These are phyloP conservation scores for Rhingia campestris DNA, from an alignment of 2,888 invertebrate species.

Conservation along the genomic window DNA sequence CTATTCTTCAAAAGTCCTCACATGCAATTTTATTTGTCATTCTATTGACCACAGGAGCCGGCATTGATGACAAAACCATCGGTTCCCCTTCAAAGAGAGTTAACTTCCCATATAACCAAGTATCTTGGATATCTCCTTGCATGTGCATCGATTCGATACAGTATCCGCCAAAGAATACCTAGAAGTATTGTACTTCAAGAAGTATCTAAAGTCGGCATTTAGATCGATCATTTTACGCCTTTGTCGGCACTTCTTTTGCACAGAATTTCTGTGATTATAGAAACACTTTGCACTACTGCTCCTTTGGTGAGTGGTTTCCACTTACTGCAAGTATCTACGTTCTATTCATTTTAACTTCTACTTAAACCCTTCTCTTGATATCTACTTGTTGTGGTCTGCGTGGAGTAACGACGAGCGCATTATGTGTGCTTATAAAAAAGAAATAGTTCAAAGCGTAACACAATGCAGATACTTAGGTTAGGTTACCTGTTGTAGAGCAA, in stretches of 20 bases:
- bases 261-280: constrained; percentile 22
- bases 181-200: constrained; percentile 24
- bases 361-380: constrained; percentile 33
- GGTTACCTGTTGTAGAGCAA: constrained; percentile 16
- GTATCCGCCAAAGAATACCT: constrained; percentile 16
- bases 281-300: constrained; percentile 43
- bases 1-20: background rate
- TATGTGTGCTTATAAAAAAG: constrained; percentile 16
- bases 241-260: constrained; percentile 41
- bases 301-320: constrained; percentile 25
- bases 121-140: too few relatives aligned
- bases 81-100: background rate
- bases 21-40: constrained; percentile 12
- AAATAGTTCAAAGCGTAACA: constrained; percentile 25
- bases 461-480: constrained; percentile 37
- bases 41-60: constrained; percentile 39
- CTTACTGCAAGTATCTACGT: constrained; percentile 6
- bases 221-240: constrained; percentile 54
- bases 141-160: too few relatives aligned
- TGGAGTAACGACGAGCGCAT: background rate
- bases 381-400: constrained; percentile 46
- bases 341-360: constrained; percentile 20
- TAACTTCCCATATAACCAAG: background rate
- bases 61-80: constrained; percentile 11
- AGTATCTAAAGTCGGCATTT: constrained; percentile 37